phyloP scores from a whole-genome alignment of 1,140 invertebrate genomes.

The Acromyrmex heyeri region DNA sequence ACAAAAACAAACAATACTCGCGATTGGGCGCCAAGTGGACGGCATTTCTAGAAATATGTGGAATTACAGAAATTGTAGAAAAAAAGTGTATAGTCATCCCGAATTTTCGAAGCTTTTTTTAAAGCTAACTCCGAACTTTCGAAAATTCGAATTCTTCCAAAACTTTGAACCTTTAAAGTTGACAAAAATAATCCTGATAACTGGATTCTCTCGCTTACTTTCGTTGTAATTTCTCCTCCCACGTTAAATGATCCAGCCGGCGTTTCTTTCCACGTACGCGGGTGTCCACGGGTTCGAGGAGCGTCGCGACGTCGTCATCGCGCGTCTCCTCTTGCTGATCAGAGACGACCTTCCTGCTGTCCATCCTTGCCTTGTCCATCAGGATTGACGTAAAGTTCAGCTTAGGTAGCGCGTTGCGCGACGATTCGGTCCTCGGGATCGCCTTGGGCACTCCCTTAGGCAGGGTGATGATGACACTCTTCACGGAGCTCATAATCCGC shows the following conservation, averaged over 20 bases:
- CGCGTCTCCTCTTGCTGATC: conserved; percentile 66
- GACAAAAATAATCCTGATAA: neutral
- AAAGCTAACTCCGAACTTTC: no score
- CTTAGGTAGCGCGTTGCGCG: conserved; percentile 69
- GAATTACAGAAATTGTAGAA: no score
- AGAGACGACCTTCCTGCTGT: conserved; percentile 68
- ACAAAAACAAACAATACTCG: no score
- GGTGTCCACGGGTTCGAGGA: conserved; percentile 72
- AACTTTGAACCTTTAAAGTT: no score
- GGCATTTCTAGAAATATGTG: no score
- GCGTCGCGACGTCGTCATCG: conserved; percentile 59
- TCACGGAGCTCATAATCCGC: conserved; percentile 82
- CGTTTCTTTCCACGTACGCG: conserved; percentile 89
- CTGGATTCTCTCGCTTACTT: conserved; percentile 89
- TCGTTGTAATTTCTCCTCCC: conserved; percentile 94
- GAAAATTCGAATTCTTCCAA: no score
- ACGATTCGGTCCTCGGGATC: conserved; percentile 49
- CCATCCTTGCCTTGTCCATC: conserved; percentile 77
- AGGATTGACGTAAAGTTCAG: conserved; percentile 81
- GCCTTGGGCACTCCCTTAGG: conserved; percentile 81
- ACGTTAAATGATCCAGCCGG: conserved; percentile 92
- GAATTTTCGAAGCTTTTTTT: no score
- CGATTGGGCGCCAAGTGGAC: no score
- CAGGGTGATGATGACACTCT: conserved; percentile 83
- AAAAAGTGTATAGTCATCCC: no score